phyloP scores from a whole-genome alignment of 1,140 invertebrate species.

The Drosophila rufa region DNA sequence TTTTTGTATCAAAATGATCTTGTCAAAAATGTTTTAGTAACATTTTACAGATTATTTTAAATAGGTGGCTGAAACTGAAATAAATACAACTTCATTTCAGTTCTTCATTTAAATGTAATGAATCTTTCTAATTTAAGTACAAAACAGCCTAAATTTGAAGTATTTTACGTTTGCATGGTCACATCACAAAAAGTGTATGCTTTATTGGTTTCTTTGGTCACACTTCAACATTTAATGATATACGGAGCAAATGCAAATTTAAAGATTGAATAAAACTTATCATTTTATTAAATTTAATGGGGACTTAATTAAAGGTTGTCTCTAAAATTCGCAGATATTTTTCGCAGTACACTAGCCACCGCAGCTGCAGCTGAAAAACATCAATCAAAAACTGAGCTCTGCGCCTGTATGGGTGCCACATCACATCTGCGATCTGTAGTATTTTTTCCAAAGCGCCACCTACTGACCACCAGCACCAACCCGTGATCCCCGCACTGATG shows the following conservation, averaged over 20 bases:
- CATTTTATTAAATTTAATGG: too few species aligned
- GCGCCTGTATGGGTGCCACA: constrained; percentile 27
- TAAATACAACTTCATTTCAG: background rate
- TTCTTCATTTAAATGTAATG: background rate
- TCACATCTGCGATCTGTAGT: constrained; percentile 54
- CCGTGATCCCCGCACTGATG: background rate
- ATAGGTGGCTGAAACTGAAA: background rate
- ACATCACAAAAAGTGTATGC: too few species aligned
- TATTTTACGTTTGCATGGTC: background rate
- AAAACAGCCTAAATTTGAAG: background rate
- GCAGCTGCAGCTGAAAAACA: constrained; percentile 58
- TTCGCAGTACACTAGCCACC: constrained; percentile 22
- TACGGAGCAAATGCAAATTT: background rate
- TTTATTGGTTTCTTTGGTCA: background rate
- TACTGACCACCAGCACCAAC: constrained; percentile 28
- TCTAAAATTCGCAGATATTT: background rate
- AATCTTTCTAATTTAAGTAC: too few species aligned
- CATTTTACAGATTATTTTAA: background rate
- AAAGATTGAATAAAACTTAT: too few species aligned
- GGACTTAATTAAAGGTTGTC: too few species aligned
- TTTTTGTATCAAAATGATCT: background rate
- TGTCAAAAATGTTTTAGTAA: background rate
- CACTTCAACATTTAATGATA: background rate
- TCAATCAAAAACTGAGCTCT: constrained; percentile 67
- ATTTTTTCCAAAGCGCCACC: constrained; percentile 44